These are phyloP conservation scores for Spheniscus humboldti DNA, from an alignment of 2,797 vertebrate genomes.

Conservation along the genomic window DNA sequence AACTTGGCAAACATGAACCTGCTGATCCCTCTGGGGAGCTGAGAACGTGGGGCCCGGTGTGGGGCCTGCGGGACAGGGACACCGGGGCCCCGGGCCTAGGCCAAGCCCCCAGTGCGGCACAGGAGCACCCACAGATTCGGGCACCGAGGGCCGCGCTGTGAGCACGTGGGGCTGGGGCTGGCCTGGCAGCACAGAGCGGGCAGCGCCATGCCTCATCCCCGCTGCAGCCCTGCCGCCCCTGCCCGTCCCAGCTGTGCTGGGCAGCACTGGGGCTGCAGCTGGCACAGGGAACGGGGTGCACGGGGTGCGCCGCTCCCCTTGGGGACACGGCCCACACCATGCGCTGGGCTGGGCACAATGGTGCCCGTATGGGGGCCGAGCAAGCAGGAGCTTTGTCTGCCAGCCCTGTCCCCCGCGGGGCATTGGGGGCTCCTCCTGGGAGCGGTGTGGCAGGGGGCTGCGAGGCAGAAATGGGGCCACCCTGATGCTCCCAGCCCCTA, in stretches of 20 bases:
- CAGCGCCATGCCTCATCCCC: neutral
- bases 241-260: accelerated
- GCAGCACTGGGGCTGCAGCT: neutral
- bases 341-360: neutral
- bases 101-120: neutral
- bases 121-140: neutral
- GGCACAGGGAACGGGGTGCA: neutral
- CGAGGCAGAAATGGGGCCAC: neutral
- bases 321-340: accelerated
- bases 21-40: neutral
- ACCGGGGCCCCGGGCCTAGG: accelerated
- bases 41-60: neutral
- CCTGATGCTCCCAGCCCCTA: neutral
- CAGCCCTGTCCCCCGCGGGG: neutral
- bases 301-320: accelerated
- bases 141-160: accelerated
- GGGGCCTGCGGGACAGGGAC: neutral
- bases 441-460: neutral
- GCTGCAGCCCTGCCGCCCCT: neutral
- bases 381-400: neutral
- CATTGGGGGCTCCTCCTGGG: accelerated
- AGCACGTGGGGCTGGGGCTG: neutral
- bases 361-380: neutral
- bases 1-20: constrained; percentile 48
- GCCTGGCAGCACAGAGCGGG: neutral